Evolutionary conservation across 2,797 vertebrate species (phyloP).

Genomic region (Acomys russatus): DNA sequence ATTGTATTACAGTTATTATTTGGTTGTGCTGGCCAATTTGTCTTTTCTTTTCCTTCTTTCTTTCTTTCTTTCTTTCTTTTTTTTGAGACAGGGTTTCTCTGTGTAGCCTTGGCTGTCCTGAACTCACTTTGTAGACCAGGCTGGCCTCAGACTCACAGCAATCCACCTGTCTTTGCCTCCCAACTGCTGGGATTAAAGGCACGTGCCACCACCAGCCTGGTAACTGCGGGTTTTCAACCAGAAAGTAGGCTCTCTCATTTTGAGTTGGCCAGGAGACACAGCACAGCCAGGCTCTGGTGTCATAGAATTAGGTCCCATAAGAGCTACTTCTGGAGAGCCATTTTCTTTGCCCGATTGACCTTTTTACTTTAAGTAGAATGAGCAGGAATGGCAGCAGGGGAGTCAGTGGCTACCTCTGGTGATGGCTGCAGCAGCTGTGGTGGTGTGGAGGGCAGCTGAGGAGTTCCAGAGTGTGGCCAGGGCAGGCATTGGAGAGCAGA

Average conservation of each 20-base stretch:
- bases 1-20: too few species aligned
- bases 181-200: too few species aligned
- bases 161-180: too few species aligned
- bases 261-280: neutral
- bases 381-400: too few species aligned
- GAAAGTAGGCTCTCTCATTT: neutral
- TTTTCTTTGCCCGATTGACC: neutral
- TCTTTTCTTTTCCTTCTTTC: too few species aligned
- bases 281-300: neutral
- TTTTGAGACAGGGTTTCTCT: too few species aligned
- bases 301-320: neutral
- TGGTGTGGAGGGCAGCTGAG: neutral
- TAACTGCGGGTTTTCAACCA: neutral
- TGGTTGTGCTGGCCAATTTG: too few species aligned
- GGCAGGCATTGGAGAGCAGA: neutral
- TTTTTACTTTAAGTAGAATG: neutral
- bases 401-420: neutral
- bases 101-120: too few species aligned
- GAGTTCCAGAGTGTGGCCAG: neutral
- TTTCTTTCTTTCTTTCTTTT: neutral
- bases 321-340: neutral
- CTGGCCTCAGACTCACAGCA: too few species aligned
- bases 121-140: too few species aligned
- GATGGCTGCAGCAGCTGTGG: neutral
- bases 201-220: too few species aligned